A percentile compares a stretch with the other conserved stretches of the same genome.
Conservation (phyloP, 2,797 vertebrate species). For the Decapterus maruadsi region DNA sequence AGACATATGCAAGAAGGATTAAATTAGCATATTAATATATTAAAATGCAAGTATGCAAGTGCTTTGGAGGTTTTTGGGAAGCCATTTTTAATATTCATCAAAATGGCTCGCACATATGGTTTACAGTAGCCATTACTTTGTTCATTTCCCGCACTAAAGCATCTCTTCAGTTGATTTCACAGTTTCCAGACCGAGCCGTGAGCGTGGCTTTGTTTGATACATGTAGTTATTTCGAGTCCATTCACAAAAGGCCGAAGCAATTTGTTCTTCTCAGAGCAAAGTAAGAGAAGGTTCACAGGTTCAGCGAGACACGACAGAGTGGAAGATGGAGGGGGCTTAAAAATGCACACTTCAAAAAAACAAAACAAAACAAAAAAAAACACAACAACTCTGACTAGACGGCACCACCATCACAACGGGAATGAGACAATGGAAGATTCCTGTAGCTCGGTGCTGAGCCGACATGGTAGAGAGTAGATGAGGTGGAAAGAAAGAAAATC, state of each 20-base stretch:
- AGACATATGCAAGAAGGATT: constrained; percentile 47
- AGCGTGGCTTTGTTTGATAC: neutral
- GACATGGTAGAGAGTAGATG: constrained; percentile 24
- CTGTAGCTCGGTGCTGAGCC: constrained; percentile 47
- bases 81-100: constrained; percentile 30
- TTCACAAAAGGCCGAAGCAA: constrained; percentile 38
- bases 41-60: constrained; percentile 41
- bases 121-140: neutral
- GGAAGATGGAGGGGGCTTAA: constrained; percentile 50
- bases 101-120: neutral
- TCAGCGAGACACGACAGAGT: constrained; percentile 40
- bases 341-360: constrained; percentile 71
- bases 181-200: constrained; percentile 7
- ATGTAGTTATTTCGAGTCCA: constrained; percentile 34
- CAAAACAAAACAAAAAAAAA: constrained; percentile 37
- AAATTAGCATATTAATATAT: constrained; percentile 59
- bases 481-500: constrained; percentile 43
- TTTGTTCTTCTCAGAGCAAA: constrained; percentile 43
- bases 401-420: constrained; percentile 65
- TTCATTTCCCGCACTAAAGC: neutral
- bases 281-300: constrained; percentile 35
- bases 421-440: constrained; percentile 83
- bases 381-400: constrained; percentile 58
- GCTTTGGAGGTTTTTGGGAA: constrained; percentile 28
- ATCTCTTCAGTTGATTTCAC: constrained; percentile 15